phyloP scores from a whole-genome alignment of 1,140 invertebrate genomes.

The Onthophagus taurus region DNA sequence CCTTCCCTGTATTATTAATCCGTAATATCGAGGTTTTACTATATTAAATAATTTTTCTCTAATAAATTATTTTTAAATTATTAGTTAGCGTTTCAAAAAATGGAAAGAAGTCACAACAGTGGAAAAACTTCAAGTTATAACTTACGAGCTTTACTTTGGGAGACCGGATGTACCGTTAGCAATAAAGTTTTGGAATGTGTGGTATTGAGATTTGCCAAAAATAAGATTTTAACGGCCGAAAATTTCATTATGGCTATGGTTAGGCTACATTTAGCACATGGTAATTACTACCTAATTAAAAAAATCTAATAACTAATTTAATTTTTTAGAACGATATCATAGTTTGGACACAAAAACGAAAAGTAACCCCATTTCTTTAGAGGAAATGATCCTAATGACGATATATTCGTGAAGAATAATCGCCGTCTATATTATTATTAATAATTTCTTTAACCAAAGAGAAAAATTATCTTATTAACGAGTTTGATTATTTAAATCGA shows the following conservation, averaged over 20 bases:
- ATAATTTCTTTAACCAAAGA: no score
- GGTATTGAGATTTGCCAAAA: slow-evolving; percentile 56
- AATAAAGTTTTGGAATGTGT: slow-evolving; percentile 69
- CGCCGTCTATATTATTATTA: no score
- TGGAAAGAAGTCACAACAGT: slow-evolving; percentile 43
- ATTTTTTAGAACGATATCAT: slow-evolving; percentile 51
- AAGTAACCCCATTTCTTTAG: slow-evolving; percentile 59
- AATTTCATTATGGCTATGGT: slow-evolving; percentile 60
- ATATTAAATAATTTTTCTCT: slow-evolving; percentile 9
- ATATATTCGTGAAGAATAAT: no score
- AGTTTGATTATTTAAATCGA: no score
- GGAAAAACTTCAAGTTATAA: slow-evolving; percentile 56
- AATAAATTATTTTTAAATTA: slow-evolving; percentile 6
- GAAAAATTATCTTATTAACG: no score
- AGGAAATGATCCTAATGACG: no score
- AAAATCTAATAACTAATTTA: slow-evolving; percentile 3
- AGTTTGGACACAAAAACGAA: slow-evolving; percentile 64
- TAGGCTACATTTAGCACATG: slow-evolving; percentile 60
- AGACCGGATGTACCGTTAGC: slow-evolving; percentile 57
- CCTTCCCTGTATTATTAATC: no score
- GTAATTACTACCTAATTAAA: slow-evolving; percentile 37
- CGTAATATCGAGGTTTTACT: no score
- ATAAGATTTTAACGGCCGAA: slow-evolving; percentile 49
- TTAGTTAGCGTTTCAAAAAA: slow-evolving; percentile 51
- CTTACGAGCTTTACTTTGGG: slow-evolving; percentile 54